Percentiles rank a stretch among this genome's conserved stretches.
phyloP scores from a whole-genome alignment of 2,888 invertebrate genomes.

The Masnerella sp. region DNA sequence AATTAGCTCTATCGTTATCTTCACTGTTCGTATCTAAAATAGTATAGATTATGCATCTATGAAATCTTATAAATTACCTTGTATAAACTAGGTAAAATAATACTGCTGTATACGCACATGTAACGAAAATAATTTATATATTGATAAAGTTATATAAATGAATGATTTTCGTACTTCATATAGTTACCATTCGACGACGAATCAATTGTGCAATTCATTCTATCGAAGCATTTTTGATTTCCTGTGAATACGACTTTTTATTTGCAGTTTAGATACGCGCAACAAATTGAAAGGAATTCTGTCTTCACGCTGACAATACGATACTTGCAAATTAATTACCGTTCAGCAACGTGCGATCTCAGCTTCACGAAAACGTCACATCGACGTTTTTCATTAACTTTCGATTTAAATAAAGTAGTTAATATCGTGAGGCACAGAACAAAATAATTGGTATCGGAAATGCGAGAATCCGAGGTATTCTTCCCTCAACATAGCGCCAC shows the following conservation, averaged over 20 bases:
- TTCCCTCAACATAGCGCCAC: constrained; percentile 52
- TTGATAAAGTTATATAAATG: too few species aligned
- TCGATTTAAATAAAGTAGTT: constrained; percentile 49
- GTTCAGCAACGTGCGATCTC: background rate
- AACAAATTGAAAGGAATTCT: constrained; percentile 21
- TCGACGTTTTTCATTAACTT: constrained; percentile 49
- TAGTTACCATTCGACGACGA: too few species aligned
- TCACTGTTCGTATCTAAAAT: too few species aligned
- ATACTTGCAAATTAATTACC: constrained; percentile 30
- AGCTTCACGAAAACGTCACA: background rate
- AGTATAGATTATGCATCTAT: too few species aligned
- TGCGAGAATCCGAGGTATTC: constrained; percentile 46
- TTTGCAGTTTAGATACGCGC: constrained; percentile 13
- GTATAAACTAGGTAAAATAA: too few species aligned
- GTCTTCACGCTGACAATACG: constrained; percentile 15
- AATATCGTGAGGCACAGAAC: constrained; percentile 48
- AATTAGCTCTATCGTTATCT: too few species aligned
- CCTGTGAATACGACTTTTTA: constrained; percentile 25
- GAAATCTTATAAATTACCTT: too few species aligned
- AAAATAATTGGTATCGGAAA: constrained; percentile 60
- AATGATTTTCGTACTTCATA: too few species aligned
- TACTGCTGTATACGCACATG: too few species aligned
- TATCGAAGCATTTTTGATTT: constrained; percentile 11
- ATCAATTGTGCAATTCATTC: too few species aligned
- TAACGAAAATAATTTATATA: too few species aligned